Evolutionary conservation across 2,888 invertebrate species (phyloP), one percentile per base, ranked within the genome.

Genomic region (Diloba caeruleocephala): DNA sequence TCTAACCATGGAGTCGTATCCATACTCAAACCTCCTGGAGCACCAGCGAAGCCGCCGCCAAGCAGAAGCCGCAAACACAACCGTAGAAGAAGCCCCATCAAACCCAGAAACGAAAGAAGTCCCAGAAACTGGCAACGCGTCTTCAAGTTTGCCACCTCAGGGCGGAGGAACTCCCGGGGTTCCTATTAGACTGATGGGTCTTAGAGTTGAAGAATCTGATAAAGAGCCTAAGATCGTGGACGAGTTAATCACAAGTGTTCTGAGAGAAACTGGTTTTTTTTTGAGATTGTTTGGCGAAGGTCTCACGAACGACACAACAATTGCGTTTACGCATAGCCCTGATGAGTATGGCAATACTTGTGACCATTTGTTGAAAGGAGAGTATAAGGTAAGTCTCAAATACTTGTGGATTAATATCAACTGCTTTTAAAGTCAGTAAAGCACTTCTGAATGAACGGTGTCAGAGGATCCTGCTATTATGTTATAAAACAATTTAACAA

Each of bases 151-250:
- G 19, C 73, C 70, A 3, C 41, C 66, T 0, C 71, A 65, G 39
- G 12, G 28, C 0, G 8, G 15, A 0, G 21, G 13, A 1, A 7
- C 12, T 1, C 44, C 28, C 0, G 15, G n/a, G 6, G 59, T 45
- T 0, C 26, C 52, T 0, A 36, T 87, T 0, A 84, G 71, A 28
- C 38, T 92, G 0, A 63, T 88, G 71, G 92, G 92, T 1, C 56
- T 92, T 0, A 79, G 92, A 25, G 82, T 93, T 0, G 92, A 93
- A 23, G 89, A 90, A 28, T 77, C 89, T 0, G 85, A 66, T 0
- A 92, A 92, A 37, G 91, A 92, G 21, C 89, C 92, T 0, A 89
- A 88, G 8, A 72, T 90, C 0, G 79, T 93, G 0, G 91, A 92
- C 7, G 90, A 78, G 0, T 70, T 88, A 71, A 88, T 92, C 3